Base-by-base conservation (phyloP, 2,888 invertebrate genomes). In the Alloplasta piceator region DNA sequence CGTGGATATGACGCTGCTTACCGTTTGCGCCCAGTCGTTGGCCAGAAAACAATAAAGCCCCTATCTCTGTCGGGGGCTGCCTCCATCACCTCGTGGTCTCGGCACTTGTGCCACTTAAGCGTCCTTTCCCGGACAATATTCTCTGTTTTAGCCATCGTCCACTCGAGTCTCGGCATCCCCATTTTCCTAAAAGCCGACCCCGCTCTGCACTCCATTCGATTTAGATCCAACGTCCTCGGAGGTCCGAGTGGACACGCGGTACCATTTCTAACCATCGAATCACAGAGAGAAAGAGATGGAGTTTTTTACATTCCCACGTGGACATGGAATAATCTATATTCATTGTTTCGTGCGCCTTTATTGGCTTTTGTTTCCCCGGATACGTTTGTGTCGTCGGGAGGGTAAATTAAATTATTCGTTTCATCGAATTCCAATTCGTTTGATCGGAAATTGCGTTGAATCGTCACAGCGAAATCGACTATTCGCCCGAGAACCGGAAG, bases 41-140 rank as follows among this genome's bases (percentile, higher is more conserved):
- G 86, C 85, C 87, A 87, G 88, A 88, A 89, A 89, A 90, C 89
- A 90, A 90, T 90, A 90, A 89, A 90, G 86, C 86, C 75, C 26
- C 26, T 26, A 26, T 26, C 70, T 66, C 58, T 41, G 7, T 55
- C 9, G 55, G 83, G 26, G 26, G n/a, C n/a, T 26, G 3, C 85
- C 67, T 58, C 83, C 85, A 88, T 87, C 86, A 87, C 85, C 86
- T 73, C 36, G 48, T 48, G 85, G 81, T 85, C 83, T 86, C 85
- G 87, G 86, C 85, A 87, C 85, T 87, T 87, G 84, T 85, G 84
- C 87, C 86, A 88, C 89, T 90, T 87, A 85, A 86, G 82, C 85
- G 82, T 67, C 83, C 80, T 80, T 67, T 78, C 71, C 67, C 61
- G 48, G 26, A 80, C 70, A 61, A 63, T 66, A 82, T 70, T 78